A percentile compares a stretch with the other conserved stretches of the same genome.
phyloP scores from a whole-genome alignment of 2,113 vertebrate genomes.

The Muntiacus muntjak region DNA sequence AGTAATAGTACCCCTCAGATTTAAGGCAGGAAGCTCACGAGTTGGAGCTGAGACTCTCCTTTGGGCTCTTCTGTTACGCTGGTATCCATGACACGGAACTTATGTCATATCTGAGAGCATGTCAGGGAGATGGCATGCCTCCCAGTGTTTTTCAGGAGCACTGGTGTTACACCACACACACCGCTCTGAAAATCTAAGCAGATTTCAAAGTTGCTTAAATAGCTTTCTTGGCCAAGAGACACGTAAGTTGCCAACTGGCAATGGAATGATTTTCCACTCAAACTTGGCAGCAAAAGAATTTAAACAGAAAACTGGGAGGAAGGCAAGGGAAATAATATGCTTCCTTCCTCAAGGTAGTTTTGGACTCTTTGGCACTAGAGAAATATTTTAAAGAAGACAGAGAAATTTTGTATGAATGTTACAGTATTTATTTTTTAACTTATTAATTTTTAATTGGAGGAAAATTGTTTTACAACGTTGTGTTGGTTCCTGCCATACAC shows the following conservation, averaged over 20 bases:
- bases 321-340: slow-evolving; percentile 49
- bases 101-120: neutral
- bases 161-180: slow-evolving; percentile 29
- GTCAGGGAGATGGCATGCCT: neutral
- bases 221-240: slow-evolving; percentile 56
- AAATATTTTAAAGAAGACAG: slow-evolving; percentile 22
- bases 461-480: neutral
- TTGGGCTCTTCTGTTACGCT: neutral
- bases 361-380: slow-evolving; percentile 44
- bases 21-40: neutral
- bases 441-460: neutral
- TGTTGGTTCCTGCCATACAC: neutral
- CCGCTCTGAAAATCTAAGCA: slow-evolving; percentile 44
- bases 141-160: neutral
- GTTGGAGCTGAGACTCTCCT: neutral
- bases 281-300: slow-evolving; percentile 56
- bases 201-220: slow-evolving; percentile 59
- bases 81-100: neutral
- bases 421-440: neutral
- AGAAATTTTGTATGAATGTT: slow-evolving; percentile 4
- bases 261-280: slow-evolving; percentile 65
- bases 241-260: slow-evolving; percentile 57
- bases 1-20: neutral
- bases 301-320: slow-evolving; percentile 53
- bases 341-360: slow-evolving; percentile 55